Evolutionary conservation across 2,888 invertebrate genomes (phyloP), one percentile per base, ranked within the genome.

Genomic region (Rhogogaster chlorosoma): DNA sequence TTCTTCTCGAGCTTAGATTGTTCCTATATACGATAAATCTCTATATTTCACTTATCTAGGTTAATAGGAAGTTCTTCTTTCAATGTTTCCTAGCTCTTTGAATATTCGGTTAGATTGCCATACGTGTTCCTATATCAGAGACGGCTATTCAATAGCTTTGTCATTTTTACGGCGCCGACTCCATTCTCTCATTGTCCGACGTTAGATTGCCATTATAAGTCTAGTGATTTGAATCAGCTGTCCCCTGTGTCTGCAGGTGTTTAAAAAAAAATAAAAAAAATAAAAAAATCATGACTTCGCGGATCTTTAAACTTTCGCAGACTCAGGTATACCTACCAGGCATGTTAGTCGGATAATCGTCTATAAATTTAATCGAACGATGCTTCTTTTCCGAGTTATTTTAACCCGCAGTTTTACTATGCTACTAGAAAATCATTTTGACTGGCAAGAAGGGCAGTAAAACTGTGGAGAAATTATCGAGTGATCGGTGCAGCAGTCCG

Each of bases 41-140:
- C 80, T 80, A 61, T 61, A 80, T 49, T 80, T 80, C 57, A 80
- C 61, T 80, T 80, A 80, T 80, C 61, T 80, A 61, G 57, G 80
- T 61, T 80, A 80, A 80, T 80, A 61, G 57, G 80, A 80, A 80
- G 38, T 80, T 80, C 80, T 61, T 80, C 80, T 80, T 15, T 80
- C 26, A 61, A 80, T 38, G 22, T 80, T 80, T 80, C 36, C 32
- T 26, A 80, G 26, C 61, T 61, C 57, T 80, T 80, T 61, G 57
- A 38, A 32, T 49, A 61, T 49, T 61, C 22, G n/a, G 61, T 61
- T 80, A 29, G 57, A 57, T 80, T 61, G 61, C 57, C 61, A 61
- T 80, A 80, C 45, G 77, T 77, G 61, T 32, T 38, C 49, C 80
- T 29, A 26, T 29, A 32, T 38, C 22, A 36, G 32, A 80, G 36